phyloP scores from a whole-genome alignment of 2,113 vertebrate species.

The Gorsachius goisagi region DNA sequence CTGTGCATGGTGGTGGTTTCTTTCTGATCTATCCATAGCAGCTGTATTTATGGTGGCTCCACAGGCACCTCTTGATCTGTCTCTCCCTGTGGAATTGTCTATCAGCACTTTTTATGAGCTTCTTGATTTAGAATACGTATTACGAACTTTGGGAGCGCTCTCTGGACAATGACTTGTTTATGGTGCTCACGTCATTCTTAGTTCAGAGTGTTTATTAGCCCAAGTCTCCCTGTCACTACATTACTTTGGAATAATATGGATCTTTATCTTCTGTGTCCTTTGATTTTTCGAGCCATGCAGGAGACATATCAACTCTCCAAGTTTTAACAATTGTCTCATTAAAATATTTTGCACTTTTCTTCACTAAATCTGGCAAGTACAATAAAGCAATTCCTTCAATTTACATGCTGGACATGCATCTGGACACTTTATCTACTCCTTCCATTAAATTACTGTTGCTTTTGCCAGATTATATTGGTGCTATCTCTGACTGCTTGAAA shows the following conservation, averaged over 20 bases:
- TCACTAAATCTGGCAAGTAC: slow-evolving; percentile 18
- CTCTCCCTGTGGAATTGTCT: slow-evolving; percentile 23
- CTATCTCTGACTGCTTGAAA: slow-evolving; percentile 54
- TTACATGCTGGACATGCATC: slow-evolving; percentile 57
- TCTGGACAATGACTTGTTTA: slow-evolving; percentile 46
- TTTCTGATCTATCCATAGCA: not conserved
- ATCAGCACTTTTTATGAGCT: slow-evolving; percentile 32
- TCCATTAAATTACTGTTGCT: slow-evolving; percentile 54
- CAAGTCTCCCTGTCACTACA: not conserved
- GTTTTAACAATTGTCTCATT: slow-evolving; percentile 21
- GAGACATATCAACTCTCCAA: not conserved
- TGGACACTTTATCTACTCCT: slow-evolving; percentile 54
- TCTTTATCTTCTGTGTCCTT: not conserved
- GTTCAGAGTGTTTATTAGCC: slow-evolving; percentile 45
- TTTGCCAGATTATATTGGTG: slow-evolving; percentile 60
- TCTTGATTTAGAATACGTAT: slow-evolving; percentile 59
- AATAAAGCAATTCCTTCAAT: slow-evolving; percentile 30
- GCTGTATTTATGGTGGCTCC: slow-evolving; percentile 30
- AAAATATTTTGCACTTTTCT: slow-evolving; percentile 27
- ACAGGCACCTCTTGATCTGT: not conserved
- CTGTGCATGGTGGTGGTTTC: not conserved
- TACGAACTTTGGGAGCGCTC: not conserved
- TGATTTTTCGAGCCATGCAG: not conserved
- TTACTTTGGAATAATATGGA: slow-evolving; percentile 33
- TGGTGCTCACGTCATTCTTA: slow-evolving; percentile 42